Percentiles rank a stretch among this genome's conserved stretches.
These are phyloP conservation scores for Atlantisia rogersi DNA, from an alignment of 2,113 vertebrate species.

Conservation along the genomic window DNA sequence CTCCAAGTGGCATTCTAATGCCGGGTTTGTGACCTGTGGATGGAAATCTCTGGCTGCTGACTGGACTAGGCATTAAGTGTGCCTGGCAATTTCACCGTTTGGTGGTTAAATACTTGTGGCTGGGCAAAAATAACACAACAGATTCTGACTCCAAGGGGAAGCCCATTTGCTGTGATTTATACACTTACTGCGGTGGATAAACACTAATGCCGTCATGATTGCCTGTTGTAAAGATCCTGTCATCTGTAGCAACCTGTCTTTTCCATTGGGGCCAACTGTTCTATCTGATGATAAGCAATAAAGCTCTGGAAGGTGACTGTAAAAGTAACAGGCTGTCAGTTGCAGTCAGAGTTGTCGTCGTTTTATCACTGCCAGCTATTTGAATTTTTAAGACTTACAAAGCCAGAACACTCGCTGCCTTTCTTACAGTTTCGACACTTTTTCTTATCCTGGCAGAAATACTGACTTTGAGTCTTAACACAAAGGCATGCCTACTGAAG, in stretches of 20 bases:
- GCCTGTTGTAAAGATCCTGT: slow-evolving; percentile 34
- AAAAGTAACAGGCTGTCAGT: neutral
- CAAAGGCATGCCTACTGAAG: neutral
- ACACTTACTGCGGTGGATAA: slow-evolving; percentile 43
- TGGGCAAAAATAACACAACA: slow-evolving; percentile 36
- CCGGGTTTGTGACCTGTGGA: neutral
- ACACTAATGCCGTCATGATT: slow-evolving; percentile 27
- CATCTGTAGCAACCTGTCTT: slow-evolving; percentile 31
- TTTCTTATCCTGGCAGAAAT: slow-evolving; percentile 13
- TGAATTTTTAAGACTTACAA: neutral
- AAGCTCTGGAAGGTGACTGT: slow-evolving; percentile 8
- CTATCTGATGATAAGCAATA: neutral
- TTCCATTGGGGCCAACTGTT: neutral
- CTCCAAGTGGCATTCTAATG: neutral
- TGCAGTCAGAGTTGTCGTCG: neutral
- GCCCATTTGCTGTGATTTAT: slow-evolving; percentile 66
- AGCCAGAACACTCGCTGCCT: neutral
- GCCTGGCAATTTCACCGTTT: neutral
- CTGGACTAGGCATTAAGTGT: neutral
- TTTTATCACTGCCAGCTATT: neutral
- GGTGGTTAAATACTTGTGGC: slow-evolving; percentile 12
- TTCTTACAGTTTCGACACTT: neutral
- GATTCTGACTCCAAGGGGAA: slow-evolving; percentile 33
- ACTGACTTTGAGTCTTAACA: neutral
- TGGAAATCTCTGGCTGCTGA: neutral